Percentiles rank a stretch among this genome's conserved stretches.
These are phyloP conservation scores for Tupiocoris notatus DNA, from an alignment of 2,888 invertebrate genomes.

Conservation along the genomic window DNA sequence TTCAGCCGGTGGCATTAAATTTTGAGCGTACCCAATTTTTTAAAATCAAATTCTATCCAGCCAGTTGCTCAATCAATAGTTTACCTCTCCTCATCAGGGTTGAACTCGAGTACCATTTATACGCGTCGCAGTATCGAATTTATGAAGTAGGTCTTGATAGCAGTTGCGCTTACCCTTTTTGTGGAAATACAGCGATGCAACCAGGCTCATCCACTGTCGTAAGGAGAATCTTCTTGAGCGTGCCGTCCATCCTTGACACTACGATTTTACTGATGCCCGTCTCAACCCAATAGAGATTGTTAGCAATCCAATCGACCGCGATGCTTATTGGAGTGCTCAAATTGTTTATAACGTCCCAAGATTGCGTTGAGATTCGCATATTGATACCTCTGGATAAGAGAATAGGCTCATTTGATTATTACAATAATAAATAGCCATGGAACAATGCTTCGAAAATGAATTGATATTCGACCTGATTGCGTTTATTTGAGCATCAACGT, in stretches of 20 bases:
- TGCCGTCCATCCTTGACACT: constrained; percentile 74
- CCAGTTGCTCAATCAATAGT: too few species aligned
- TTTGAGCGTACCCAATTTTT: too few species aligned
- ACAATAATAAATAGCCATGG: too few species aligned
- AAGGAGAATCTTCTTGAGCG: constrained; percentile 67
- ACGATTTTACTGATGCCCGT: constrained; percentile 74
- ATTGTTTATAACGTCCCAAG: constrained; percentile 66
- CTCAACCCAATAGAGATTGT: constrained; percentile 86
- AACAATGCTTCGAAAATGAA: too few species aligned
- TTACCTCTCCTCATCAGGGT: too few species aligned
- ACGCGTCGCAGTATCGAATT: too few species aligned
- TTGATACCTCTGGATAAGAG: constrained; percentile 62
- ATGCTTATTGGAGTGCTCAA: constrained; percentile 76
- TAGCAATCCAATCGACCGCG: constrained; percentile 83
- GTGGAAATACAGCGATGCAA: constrained; percentile 76
- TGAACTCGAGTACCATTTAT: too few species aligned
- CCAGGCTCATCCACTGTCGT: constrained; percentile 72
- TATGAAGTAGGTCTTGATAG: too few species aligned
- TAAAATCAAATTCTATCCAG: too few species aligned
- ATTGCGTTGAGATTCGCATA: constrained; percentile 70
- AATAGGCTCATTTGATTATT: too few species aligned
- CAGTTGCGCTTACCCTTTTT: constrained; percentile 66
- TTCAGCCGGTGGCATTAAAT: too few species aligned
- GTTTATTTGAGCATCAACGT: constrained; percentile 74
- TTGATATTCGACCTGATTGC: constrained; percentile 63